A percentile compares a stretch with the other conserved stretches of the same genome.
These are phyloP conservation scores for Entomyzon cyanotis DNA, from an alignment of 2,113 vertebrate genomes.

Conservation along the genomic window DNA sequence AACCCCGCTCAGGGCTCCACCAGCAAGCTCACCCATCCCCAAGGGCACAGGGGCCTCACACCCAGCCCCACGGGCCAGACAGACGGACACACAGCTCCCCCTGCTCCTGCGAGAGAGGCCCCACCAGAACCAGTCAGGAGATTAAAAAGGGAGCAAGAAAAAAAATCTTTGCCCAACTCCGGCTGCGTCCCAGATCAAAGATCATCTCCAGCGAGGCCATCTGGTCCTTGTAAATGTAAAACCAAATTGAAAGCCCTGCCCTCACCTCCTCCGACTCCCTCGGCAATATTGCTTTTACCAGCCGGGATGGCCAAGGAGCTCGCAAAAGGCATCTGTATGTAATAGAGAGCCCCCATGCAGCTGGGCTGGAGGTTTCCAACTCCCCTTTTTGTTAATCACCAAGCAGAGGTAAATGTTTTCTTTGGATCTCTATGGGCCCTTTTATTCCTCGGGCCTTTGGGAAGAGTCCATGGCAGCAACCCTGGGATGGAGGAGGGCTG, in stretches of 20 bases:
- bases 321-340: constrained; percentile 50
- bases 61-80: neutral
- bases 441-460: neutral
- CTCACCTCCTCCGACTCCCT: constrained; percentile 53
- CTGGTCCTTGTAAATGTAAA: constrained; percentile 71
- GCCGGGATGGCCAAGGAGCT: neutral
- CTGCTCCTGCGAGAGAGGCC: neutral
- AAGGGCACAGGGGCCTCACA: neutral
- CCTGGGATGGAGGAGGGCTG: neutral
- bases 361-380: constrained; percentile 16
- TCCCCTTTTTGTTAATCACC: neutral
- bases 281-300: constrained; percentile 28
- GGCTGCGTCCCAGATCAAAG: constrained; percentile 63
- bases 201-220: constrained; percentile 64
- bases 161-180: constrained; percentile 18
- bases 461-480: neutral
- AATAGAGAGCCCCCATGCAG: constrained; percentile 24
- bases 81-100: neutral
- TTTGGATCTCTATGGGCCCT: constrained; percentile 10
- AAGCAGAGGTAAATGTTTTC: constrained; percentile 51
- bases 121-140: neutral
- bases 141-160: neutral
- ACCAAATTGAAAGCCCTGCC: constrained; percentile 63
- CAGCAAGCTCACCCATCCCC: neutral
- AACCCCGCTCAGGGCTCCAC: neutral